phyloP scores from a whole-genome alignment of 2,113 vertebrate species.

The Rhombomys opimus region DNA sequence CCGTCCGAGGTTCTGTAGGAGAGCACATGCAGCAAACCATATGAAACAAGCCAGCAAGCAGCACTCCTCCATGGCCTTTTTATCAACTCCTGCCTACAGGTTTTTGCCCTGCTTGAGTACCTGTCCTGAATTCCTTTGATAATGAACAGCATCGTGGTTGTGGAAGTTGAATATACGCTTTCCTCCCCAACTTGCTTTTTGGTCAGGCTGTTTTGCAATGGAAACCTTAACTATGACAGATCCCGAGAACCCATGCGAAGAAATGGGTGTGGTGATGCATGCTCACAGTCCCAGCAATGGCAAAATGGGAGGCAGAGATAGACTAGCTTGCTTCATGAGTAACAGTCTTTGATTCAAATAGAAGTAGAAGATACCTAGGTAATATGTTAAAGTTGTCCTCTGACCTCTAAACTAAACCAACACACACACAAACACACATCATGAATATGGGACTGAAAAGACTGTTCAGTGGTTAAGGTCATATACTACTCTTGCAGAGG shows the following conservation, averaged over 20 bases:
- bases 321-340: no score
- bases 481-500: neutral
- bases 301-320: no score
- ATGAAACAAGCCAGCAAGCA: neutral
- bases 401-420: neutral
- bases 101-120: neutral
- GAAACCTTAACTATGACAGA: neutral
- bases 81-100: neutral
- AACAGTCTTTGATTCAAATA: neutral
- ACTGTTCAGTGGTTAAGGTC: neutral
- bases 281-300: neutral
- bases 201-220: neutral
- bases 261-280: neutral
- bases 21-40: neutral
- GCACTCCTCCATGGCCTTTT: neutral
- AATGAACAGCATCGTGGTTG: neutral
- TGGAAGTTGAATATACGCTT: neutral
- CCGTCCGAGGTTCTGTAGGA: neutral
- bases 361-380: neutral
- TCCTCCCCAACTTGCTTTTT: neutral
- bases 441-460: neutral
- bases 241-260: neutral
- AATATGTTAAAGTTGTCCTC: neutral
- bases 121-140: neutral
- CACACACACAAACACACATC: neutral